phyloP scores from a whole-genome alignment of 1,140 invertebrate genomes.

The Drosophila pallidifrons region DNA sequence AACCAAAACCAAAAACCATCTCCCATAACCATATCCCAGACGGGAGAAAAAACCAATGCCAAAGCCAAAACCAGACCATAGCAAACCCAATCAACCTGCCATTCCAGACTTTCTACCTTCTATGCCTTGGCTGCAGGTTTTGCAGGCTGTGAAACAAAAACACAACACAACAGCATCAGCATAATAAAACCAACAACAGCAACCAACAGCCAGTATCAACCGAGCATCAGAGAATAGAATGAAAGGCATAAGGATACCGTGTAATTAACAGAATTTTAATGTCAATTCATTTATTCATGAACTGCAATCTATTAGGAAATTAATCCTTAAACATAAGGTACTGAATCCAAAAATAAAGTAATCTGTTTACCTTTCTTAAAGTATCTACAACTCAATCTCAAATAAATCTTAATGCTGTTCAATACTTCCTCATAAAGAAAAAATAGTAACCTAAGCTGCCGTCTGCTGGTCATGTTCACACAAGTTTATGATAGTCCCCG shows the following conservation, averaged over 20 bases:
- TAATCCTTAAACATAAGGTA: too few species aligned
- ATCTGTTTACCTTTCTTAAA: too few species aligned
- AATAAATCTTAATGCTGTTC: background rate
- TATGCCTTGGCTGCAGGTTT: slow-evolving; percentile 2
- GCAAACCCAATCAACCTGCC: slow-evolving; percentile 24
- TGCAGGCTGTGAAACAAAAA: slow-evolving; percentile 16
- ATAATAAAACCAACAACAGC: slow-evolving; percentile 38
- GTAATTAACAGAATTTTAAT: background rate
- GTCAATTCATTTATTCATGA: too few species aligned
- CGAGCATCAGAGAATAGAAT: background rate
- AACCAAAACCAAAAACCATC: slow-evolving; percentile 14
- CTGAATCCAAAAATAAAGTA: too few species aligned
- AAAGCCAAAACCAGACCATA: slow-evolving; percentile 8
- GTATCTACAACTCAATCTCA: background rate
- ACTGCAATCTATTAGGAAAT: too few species aligned
- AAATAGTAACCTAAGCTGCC: background rate
- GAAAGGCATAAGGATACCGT: background rate
- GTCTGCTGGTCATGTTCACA: background rate
- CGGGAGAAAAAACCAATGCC: background rate
- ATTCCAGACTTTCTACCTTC: slow-evolving; percentile 1
- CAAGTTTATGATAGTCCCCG: slow-evolving; percentile 1
- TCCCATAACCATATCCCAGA: background rate
- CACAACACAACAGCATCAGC: slow-evolving; percentile 49
- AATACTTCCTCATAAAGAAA: background rate
- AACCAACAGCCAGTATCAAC: background rate